A percentile compares a stretch with the other conserved stretches of the same genome.
Evolutionary conservation across 1,140 invertebrate genomes (phyloP).

Genomic region (Manduca sexta): DNA sequence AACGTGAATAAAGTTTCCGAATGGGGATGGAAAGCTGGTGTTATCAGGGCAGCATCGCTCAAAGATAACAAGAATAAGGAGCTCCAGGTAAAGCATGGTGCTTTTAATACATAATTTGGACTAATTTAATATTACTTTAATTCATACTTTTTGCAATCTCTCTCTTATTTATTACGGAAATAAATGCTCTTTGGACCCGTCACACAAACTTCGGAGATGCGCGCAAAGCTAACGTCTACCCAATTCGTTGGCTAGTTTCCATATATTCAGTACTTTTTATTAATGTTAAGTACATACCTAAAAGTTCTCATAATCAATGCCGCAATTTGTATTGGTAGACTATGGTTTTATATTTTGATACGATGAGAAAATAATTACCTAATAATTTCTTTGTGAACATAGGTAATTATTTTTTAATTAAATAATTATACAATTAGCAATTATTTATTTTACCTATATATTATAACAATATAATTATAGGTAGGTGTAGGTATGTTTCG

Average conservation of each 20-base stretch:
- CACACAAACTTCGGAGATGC: too few species aligned
- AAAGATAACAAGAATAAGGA: slow-evolving; percentile 87
- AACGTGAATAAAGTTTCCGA: slow-evolving; percentile 89
- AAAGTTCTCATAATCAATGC: slow-evolving; percentile 12
- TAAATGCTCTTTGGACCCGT: slow-evolving; percentile 5
- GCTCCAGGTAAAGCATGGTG: slow-evolving; percentile 79
- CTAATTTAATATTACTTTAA: slow-evolving; percentile 27
- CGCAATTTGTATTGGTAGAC: too few species aligned
- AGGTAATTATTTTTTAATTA: too few species aligned
- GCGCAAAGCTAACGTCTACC: too few species aligned
- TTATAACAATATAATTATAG: background rate
- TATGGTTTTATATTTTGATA: too few species aligned
- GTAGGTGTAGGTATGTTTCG: background rate
- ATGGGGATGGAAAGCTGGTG: slow-evolving; percentile 90
- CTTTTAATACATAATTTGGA: background rate
- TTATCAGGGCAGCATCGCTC: slow-evolving; percentile 88
- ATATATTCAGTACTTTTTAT: slow-evolving; percentile 17
- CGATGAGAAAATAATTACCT: too few species aligned
- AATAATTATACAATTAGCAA: too few species aligned
- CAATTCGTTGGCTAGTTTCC: slow-evolving; percentile 18
- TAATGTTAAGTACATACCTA: too few species aligned
- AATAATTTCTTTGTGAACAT: background rate
- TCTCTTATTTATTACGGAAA: background rate
- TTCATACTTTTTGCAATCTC: slow-evolving; percentile 27
- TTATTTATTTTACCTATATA: too few species aligned